Evolutionary conservation across 2,797 vertebrate genomes (phyloP), one percentile per base, ranked within the genome.

Genomic region (Protosalanx chinensis): DNA sequence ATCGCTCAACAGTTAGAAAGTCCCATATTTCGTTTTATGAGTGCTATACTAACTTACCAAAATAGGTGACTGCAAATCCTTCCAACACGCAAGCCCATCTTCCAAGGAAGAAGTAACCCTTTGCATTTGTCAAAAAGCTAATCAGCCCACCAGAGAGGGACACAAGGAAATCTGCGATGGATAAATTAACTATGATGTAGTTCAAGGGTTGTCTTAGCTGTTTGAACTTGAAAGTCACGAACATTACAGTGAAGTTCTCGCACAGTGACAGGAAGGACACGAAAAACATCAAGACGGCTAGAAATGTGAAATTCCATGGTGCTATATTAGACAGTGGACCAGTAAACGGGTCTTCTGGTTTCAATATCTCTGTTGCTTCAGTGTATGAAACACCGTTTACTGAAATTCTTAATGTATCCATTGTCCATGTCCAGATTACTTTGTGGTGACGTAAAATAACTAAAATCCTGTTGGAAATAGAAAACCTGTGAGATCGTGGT

Each of bases 1-100:
- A 46, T 46, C 27, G 64, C 15, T 30, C 5, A 57, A 32, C 20
- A 64, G 15, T 59, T 13, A 53, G 4, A 46, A 1, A 64, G 37
- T 56, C 33, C 62, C 15, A 32, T 63, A 7, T n/a, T 46, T 46
- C 41, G 51, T 15, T 13, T 1, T 1, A 18, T 23, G 4, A 15
- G 33, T 33, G n/a, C 67, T 57, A 67, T 57, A 67, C 68, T 65
- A 67, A 88, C 96, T 93, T 92, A 97, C 95, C 96, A 81, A 97
- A 96, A 87, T 91, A 97, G 18, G 95, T 96, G n/a, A 97, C 95
- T 0, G 94, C 95, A 76, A 97, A 97, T 67, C 95, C 95, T 86
- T 97, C 95, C 81, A 96, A 56, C 5, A 96, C 86, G 41, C 95
- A 97, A 67, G 95, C 94, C 93, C 94, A 96, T 69, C 66, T 88